Evolutionary conservation across 2,888 invertebrate genomes (phyloP).

Genomic region (Tinea semifulvella): DNA sequence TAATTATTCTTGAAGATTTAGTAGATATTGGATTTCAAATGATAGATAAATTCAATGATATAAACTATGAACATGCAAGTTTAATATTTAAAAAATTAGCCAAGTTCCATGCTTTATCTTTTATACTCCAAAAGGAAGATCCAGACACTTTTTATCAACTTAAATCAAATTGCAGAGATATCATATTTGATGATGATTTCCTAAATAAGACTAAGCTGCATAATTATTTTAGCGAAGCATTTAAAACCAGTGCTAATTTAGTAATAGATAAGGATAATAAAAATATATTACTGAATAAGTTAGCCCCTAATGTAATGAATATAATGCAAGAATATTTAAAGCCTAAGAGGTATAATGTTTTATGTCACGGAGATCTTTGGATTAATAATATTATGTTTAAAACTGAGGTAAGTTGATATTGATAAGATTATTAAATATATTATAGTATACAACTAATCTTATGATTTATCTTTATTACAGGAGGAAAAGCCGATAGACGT

Average conservation of each 20-base stretch:
- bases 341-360: conserved; percentile 34
- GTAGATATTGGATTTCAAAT: conserved; percentile 32
- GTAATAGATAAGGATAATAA: conserved; percentile 31
- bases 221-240: conserved; percentile 43
- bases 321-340: conserved; percentile 34
- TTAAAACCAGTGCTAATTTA: conserved; percentile 36
- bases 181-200: conserved; percentile 40
- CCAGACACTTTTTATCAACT: conserved; percentile 26
- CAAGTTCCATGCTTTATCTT: conserved; percentile 47
- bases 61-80: conserved; percentile 31
- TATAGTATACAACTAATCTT: background rate
- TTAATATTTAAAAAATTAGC: conserved; percentile 38
- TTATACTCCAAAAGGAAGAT: conserved; percentile 32
- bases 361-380: conserved; percentile 57
- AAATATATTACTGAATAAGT: conserved; percentile 27
- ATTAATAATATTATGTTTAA: conserved; percentile 44
- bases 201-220: conserved; percentile 41
- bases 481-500: conserved; percentile 28
- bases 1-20: conserved; percentile 47
- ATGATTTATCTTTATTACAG: conserved; percentile 29
- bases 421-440: conserved; percentile 1
- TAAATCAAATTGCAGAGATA: conserved; percentile 33
- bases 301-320: conserved; percentile 32
- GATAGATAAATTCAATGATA: conserved; percentile 28
- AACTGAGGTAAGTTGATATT: conserved; percentile 28